Evolutionary conservation across 1,140 invertebrate species (phyloP).

Genomic region (Neotoxoptera formosana): DNA sequence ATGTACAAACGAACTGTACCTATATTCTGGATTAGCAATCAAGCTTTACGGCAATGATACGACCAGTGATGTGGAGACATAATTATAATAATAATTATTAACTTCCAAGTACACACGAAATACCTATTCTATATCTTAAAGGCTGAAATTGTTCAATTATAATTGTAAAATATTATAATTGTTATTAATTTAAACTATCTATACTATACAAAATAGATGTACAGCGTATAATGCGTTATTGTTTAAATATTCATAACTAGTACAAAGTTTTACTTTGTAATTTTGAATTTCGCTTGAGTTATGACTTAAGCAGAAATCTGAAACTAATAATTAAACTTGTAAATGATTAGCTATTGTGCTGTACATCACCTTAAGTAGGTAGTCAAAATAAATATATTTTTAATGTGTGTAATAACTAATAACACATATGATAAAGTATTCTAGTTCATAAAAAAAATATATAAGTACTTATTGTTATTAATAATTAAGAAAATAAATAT

Average conservation of each 20-base stretch:
- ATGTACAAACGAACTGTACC: background rate
- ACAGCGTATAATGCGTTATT: background rate
- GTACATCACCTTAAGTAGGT: background rate
- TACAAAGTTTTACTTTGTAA: background rate
- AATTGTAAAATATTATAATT: background rate
- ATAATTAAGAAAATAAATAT: no score
- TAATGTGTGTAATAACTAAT: background rate
- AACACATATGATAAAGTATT: background rate
- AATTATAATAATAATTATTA: no score
- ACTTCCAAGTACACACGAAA: no score
- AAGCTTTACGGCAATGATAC: background rate
- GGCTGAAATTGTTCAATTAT: background rate
- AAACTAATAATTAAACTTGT: constrained; percentile 16
- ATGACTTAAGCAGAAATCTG: background rate
- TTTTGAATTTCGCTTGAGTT: background rate
- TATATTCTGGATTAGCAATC: background rate
- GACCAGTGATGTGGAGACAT: background rate
- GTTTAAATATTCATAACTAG: background rate
- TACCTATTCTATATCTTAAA: background rate
- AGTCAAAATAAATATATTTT: background rate
- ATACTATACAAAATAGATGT: background rate
- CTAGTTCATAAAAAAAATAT: background rate
- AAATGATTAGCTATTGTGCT: background rate
- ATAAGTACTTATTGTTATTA: no score
- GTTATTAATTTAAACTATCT: background rate